phyloP scores from a whole-genome alignment of 2,888 invertebrate species.

The Cremastobaeus sp. region DNA sequence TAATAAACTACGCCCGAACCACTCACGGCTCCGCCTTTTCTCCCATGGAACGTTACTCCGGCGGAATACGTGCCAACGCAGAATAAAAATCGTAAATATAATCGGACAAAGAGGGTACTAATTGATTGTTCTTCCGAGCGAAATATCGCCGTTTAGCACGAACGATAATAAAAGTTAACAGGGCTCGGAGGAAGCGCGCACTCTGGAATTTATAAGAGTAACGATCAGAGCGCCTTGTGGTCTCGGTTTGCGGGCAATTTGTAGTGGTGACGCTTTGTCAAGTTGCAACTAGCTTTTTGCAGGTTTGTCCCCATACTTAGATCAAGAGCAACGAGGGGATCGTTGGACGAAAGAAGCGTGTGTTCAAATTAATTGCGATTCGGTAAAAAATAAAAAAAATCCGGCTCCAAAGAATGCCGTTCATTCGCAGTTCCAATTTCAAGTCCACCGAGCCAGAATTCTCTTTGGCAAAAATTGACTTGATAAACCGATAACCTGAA shows the following conservation, averaged over 20 bases:
- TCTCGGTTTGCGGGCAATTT: background rate
- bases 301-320: too few species aligned
- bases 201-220: slow-evolving; percentile 10
- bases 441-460: background rate
- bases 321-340: too few species aligned
- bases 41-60: slow-evolving; percentile 15
- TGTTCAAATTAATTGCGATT: too few species aligned
- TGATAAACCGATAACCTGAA: slow-evolving; percentile 3
- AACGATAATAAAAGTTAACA: slow-evolving; percentile 22
- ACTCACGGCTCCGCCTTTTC: slow-evolving; percentile 11
- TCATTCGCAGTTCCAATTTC: background rate
- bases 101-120: slow-evolving; percentile 21
- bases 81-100: slow-evolving; percentile 30
- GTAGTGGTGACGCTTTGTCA: background rate
- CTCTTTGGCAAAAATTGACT: background rate
- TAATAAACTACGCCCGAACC: slow-evolving; percentile 42
- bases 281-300: too few species aligned
- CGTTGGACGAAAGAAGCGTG: too few species aligned
- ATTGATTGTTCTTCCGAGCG: slow-evolving; percentile 18
- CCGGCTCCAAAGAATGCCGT: too few species aligned
- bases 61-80: slow-evolving; percentile 10
- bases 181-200: slow-evolving; percentile 2
- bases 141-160: slow-evolving; percentile 37
- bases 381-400: too few species aligned
- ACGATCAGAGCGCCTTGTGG: background rate